These are phyloP conservation scores for Emydura subglobosa DNA, from an alignment of 2,113 vertebrate species.

Conservation along the genomic window DNA sequence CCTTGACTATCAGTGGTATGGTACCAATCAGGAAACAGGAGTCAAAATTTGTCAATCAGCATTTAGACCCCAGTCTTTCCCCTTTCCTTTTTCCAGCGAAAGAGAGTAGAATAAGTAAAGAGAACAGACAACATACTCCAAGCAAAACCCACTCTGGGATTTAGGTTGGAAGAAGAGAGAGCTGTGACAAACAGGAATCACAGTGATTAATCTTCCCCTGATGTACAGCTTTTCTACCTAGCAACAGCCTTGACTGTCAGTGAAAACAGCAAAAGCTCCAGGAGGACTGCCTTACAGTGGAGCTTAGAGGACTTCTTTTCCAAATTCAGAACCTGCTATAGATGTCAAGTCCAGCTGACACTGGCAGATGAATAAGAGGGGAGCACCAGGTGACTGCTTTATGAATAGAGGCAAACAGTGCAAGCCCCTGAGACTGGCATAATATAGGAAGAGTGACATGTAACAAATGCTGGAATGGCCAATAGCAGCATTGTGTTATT, in stretches of 20 bases:
- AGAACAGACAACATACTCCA: not conserved
- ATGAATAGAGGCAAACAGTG: not conserved
- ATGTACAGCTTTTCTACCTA: not conserved
- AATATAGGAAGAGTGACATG: not conserved
- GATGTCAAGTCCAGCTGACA: not conserved
- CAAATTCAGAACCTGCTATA: not conserved
- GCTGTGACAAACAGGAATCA: not conserved
- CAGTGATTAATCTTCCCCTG: not conserved
- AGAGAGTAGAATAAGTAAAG: not conserved
- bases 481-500: not conserved
- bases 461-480: not conserved
- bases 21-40: not conserved
- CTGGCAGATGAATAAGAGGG: accelerated
- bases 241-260: not conserved
- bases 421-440: not conserved
- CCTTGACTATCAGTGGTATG: not conserved
- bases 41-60: not conserved
- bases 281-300: not conserved
- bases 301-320: not conserved
- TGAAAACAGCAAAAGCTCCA: not conserved
- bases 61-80: not conserved
- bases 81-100: not conserved
- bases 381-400: accelerated
- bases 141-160: not conserved
- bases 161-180: not conserved